Evolutionary conservation across 2,113 vertebrate species (phyloP).

Genomic region (Dryoscopus gambensis): DNA sequence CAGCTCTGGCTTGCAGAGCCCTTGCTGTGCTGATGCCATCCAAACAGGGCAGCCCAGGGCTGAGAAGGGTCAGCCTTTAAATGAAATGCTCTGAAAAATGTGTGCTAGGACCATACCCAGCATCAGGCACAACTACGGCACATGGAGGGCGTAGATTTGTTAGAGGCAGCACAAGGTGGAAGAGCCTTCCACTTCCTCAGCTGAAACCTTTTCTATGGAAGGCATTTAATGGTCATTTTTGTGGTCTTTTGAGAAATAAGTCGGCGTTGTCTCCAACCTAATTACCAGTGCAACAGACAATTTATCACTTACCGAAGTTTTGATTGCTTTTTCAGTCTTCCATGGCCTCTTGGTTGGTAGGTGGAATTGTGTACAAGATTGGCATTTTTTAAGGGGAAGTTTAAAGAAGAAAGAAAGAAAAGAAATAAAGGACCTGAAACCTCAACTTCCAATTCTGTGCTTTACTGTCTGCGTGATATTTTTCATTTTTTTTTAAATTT

Average conservation of each 20-base stretch:
- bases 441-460: background rate
- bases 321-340: slow-evolving; percentile 26
- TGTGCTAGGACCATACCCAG: background rate
- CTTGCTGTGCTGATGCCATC: background rate
- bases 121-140: fast-evolving
- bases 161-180: background rate
- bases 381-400: background rate
- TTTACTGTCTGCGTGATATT: background rate
- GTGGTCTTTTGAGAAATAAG: background rate
- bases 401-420: background rate
- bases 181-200: background rate
- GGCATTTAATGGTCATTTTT: background rate
- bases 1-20: background rate
- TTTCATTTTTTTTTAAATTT: fast-evolving
- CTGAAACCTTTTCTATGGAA: background rate
- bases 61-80: background rate
- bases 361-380: background rate
- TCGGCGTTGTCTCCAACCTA: background rate
- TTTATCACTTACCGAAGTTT: slow-evolving; percentile 20
- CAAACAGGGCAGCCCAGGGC: background rate
- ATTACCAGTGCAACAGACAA: slow-evolving; percentile 31
- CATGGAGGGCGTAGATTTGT: fast-evolving
- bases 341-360: background rate
- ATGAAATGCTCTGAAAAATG: background rate
- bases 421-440: background rate